phyloP scores from a whole-genome alignment of 2,113 vertebrate genomes.

The Naja naja region DNA sequence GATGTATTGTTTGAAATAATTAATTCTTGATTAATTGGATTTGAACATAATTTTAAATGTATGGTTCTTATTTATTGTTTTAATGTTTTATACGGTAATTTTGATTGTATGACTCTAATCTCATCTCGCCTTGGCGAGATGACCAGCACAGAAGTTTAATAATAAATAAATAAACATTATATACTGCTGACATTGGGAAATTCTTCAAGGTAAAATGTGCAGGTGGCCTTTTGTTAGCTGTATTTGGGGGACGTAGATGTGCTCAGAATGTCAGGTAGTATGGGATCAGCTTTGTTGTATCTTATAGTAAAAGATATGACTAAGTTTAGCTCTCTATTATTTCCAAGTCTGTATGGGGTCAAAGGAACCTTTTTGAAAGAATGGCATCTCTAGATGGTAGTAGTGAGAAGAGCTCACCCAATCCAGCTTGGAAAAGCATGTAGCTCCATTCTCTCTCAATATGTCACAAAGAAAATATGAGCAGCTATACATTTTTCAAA shows the following conservation, averaged over 20 bases:
- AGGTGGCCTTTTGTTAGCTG: neutral
- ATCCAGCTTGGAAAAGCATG: neutral
- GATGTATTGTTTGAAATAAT: neutral
- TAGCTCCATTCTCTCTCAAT: neutral
- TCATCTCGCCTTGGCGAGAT: neutral
- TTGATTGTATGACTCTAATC: neutral
- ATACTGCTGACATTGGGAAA: neutral
- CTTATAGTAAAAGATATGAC: neutral
- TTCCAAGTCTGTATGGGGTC: neutral
- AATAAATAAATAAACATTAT: neutral
- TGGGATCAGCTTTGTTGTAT: neutral
- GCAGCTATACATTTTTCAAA: neutral
- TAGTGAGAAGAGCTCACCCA: neutral
- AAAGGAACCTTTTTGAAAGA: neutral
- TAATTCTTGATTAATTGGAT: neutral
- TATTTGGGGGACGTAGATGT: neutral
- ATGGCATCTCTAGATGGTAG: neutral
- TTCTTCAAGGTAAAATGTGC: neutral
- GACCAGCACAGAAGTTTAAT: neutral
- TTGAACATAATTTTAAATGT: neutral
- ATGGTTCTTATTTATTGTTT: neutral
- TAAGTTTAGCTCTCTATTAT: neutral
- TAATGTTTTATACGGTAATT: neutral
- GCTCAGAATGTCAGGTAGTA: neutral
- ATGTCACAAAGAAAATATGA: neutral